Conservation (phyloP, 2,797 vertebrate genomes). For the Cryptoblepharus egeriae region DNA sequence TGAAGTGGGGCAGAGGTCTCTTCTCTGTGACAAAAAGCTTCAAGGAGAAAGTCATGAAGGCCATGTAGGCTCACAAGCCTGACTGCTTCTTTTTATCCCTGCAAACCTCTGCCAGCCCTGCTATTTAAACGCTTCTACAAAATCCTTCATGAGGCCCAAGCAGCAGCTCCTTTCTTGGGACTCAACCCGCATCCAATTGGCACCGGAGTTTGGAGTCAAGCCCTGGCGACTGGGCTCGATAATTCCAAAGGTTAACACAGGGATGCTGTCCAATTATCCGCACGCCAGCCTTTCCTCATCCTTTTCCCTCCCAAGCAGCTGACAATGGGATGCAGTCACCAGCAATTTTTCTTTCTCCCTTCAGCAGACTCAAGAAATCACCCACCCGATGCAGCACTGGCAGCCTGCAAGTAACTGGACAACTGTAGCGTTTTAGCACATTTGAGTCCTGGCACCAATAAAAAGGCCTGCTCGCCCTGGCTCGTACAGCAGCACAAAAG, state of each 20-base stretch:
- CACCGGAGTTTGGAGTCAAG: background rate
- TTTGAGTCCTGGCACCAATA: background rate
- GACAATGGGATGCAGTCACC: accelerated
- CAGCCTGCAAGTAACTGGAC: background rate
- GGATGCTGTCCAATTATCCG: background rate
- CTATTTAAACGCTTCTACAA: background rate
- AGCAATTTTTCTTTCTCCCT: background rate
- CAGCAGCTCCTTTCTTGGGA: constrained; percentile 3
- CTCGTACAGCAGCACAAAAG: background rate
- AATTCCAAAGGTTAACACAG: background rate
- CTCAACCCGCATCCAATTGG: background rate
- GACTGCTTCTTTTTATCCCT: background rate
- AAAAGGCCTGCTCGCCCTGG: background rate
- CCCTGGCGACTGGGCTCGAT: background rate
- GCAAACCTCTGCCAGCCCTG: background rate
- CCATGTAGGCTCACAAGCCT: background rate
- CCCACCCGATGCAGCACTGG: background rate
- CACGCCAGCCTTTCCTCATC: background rate
- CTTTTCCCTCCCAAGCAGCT: background rate
- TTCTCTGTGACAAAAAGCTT: background rate
- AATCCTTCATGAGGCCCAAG: background rate
- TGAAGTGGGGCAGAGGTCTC: background rate
- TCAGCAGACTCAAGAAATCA: background rate
- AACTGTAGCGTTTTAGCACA: background rate
- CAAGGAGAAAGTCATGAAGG: background rate